phyloP scores from a whole-genome alignment of 2,888 invertebrate genomes.

The Andricus curvator region DNA sequence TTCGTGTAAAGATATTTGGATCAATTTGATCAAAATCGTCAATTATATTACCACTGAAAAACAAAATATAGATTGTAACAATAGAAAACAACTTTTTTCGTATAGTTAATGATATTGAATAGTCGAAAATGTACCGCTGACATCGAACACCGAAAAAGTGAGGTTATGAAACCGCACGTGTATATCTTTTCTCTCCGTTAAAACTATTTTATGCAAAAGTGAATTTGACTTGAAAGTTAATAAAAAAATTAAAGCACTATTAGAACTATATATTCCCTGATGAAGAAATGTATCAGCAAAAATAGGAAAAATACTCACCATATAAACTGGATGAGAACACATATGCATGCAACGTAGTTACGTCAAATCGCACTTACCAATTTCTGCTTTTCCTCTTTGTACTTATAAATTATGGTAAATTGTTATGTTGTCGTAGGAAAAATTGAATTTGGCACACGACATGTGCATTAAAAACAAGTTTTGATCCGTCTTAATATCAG shows the following conservation, averaged over 20 bases:
- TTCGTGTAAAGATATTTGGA: background rate
- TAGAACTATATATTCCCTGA: background rate
- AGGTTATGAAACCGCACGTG: conserved; percentile 31
- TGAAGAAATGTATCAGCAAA: background rate
- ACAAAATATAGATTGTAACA: background rate
- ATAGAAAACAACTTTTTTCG: background rate
- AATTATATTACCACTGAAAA: background rate
- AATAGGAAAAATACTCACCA: background rate
- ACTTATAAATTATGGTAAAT: background rate
- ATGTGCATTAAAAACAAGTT: conserved; percentile 17
- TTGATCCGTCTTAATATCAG: background rate
- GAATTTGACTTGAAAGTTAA: background rate
- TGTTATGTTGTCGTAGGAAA: background rate
- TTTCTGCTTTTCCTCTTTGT: background rate
- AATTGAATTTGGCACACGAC: background rate
- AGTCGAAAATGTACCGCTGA: background rate
- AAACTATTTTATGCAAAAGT: background rate
- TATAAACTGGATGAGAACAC: background rate
- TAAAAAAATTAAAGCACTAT: background rate
- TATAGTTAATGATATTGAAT: background rate
- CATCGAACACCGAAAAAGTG: background rate
- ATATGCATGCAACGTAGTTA: conserved; percentile 24
- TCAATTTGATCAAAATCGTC: background rate
- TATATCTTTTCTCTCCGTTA: background rate
- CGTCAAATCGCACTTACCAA: conserved; percentile 17